Base-by-base conservation (phyloP, 1,140 invertebrate genomes). In the Orius laevigatus region DNA sequence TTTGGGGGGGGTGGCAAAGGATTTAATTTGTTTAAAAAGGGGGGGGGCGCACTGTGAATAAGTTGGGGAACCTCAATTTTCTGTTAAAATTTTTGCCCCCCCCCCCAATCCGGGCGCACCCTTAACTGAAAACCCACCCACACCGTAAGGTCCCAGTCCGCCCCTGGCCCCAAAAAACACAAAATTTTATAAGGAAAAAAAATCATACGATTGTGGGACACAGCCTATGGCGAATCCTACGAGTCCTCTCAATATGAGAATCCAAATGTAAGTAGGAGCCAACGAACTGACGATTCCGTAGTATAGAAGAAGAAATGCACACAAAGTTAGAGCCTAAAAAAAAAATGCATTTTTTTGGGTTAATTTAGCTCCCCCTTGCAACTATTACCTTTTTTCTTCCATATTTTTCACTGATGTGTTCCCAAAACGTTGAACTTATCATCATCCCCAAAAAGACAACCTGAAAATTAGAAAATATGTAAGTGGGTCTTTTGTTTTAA, bases 211-310 rank as follows among this genome's bases (percentile, higher is more conserved):
- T 68, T 96, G 92, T 50, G 91, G 89, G 20, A 91, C 87, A 65
- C 91, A 93, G 53, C 92, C 91, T 62, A 96, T 92, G 16, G 89
- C 88, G 72, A 97, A 94, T 10, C 92, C 92, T 39, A 94, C 91
- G 2, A 94, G 69, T 33, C 88, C 87, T 62, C 92, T 70, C 19
- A 96, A 70, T 48, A 94, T 73, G 12, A 97, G 64, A 20, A 97
- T 72, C 87, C 91, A 93, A 25, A 83, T 72, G 62, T 88, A 95
- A 61, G 81, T 91, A 14, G 90, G 89, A 1, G 91, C 81, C 60
- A 94, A 80, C 1, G 90, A 76, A 67, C 88, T 93, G 12, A 95
- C 61, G 36, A 92, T 69, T 20, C 90, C 91, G 68, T 91, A 94
- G 62, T 89, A 89, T 65, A 89, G 91, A 33, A 94, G 68, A 52